phyloP scores from a whole-genome alignment of 2,888 invertebrate genomes.

The Tipula helvola region DNA sequence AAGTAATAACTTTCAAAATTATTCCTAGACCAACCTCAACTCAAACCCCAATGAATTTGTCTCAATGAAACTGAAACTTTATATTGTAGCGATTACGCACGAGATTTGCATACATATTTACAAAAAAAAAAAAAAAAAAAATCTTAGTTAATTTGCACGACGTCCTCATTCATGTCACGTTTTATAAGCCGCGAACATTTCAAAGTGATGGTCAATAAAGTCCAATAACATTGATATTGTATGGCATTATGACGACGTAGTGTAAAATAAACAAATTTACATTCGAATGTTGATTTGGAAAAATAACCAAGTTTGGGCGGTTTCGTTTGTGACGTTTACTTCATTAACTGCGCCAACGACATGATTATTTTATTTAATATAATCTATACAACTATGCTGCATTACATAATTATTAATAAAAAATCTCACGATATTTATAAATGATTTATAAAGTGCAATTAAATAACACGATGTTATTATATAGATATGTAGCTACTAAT shows the following conservation, averaged over 20 bases:
- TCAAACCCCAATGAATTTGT: not conserved
- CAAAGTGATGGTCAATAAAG: not conserved
- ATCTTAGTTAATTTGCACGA: not conserved
- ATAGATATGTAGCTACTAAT: too few relatives aligned
- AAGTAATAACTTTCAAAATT: too few relatives aligned
- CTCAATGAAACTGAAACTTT: not conserved
- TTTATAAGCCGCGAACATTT: not conserved
- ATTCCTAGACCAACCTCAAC: not conserved
- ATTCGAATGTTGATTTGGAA: not conserved
- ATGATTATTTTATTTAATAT: not conserved
- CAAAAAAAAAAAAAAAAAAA: not conserved
- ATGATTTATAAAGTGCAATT: too few relatives aligned
- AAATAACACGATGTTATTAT: too few relatives aligned
- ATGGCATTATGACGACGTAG: not conserved
- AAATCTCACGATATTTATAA: not conserved
- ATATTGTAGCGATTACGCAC: not conserved
- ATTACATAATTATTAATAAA: not conserved
- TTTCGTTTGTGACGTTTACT: not conserved
- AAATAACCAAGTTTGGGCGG: not conserved
- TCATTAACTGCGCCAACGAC: not conserved
- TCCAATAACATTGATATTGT: not conserved
- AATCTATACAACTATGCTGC: not conserved
- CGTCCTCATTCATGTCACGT: not conserved
- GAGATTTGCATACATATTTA: not conserved
- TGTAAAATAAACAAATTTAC: not conserved